A percentile compares a stretch with the other conserved stretches of the same genome.
Evolutionary conservation across 2,888 invertebrate genomes (phyloP).

Genomic region (Philaethria dido): DNA sequence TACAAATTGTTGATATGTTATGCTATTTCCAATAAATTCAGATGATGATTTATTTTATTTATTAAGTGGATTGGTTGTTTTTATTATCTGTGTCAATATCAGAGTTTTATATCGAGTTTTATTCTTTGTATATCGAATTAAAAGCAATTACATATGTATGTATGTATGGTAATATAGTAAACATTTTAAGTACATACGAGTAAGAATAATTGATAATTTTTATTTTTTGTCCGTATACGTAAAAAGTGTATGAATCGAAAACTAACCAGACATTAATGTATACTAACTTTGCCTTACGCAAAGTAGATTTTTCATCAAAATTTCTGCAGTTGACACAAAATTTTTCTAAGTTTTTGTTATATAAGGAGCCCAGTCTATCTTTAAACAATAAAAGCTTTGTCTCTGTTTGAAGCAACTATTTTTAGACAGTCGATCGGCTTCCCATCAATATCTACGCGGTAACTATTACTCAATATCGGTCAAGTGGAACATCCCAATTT

Average conservation of each 20-base stretch:
- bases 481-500: constrained; percentile 81
- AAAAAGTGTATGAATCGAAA: too few species aligned
- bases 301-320: not conserved
- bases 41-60: not conserved
- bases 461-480: constrained; percentile 80
- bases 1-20: constrained; percentile 20
- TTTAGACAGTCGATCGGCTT: constrained; percentile 47
- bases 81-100: too few species aligned
- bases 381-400: constrained; percentile 12
- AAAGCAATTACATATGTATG: too few species aligned
- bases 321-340: not conserved
- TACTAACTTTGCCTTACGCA: not conserved
- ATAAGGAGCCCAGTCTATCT: not conserved
- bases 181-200: too few species aligned
- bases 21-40: constrained; percentile 10
- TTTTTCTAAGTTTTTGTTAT: not conserved
- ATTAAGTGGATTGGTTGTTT: not conserved
- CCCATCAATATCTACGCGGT: constrained; percentile 74
- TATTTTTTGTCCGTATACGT: too few species aligned
- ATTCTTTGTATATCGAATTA: not conserved
- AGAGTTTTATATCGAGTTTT: too few species aligned
- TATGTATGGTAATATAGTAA: too few species aligned
- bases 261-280: not conserved
- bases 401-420: constrained; percentile 8
- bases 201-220: too few species aligned